These are phyloP conservation scores for Catostylus mosaicus DNA, from an alignment of 30 jellyfish, hydroid and myxozoan species.

Conservation along the genomic window DNA sequence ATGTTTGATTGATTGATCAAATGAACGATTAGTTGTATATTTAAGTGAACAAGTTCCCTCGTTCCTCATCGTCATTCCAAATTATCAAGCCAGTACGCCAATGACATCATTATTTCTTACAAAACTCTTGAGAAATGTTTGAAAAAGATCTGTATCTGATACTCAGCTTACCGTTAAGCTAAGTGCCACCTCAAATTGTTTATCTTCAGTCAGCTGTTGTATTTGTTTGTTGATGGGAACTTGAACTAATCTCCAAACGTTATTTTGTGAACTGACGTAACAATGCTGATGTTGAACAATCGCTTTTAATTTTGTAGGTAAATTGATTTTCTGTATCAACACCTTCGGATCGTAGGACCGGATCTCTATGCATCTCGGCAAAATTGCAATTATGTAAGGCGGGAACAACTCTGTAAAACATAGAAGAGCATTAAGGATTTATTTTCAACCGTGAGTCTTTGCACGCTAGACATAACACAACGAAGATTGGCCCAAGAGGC, in stretches of 20 bases:
- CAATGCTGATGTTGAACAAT: constrained; percentile 54
- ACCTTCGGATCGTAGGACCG: constrained; percentile 88
- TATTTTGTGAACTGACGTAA: constrained; percentile 66
- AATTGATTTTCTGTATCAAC: constrained; percentile 76
- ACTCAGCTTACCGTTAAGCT: constrained; percentile 57
- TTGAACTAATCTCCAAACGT: constrained; percentile 90
- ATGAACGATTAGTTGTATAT: too few species aligned
- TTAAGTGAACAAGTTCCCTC: too few species aligned
- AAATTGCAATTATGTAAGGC: constrained; percentile 85
- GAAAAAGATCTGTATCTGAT: too few species aligned
- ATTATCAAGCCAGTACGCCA: too few species aligned
- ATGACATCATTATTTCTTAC: too few species aligned
- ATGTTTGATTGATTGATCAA: too few species aligned
- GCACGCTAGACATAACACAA: too few species aligned
- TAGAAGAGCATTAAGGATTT: too few species aligned
- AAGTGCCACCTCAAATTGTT: constrained; percentile 85
- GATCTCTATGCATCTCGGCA: constrained; percentile 81
- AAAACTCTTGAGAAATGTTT: too few species aligned
- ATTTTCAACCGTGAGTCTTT: too few species aligned
- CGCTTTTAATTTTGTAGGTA: constrained; percentile 57
- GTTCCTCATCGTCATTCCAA: too few species aligned
- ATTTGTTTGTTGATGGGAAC: constrained; percentile 70
- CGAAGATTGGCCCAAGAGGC: too few species aligned
- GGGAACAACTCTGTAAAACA: constrained; percentile 29
- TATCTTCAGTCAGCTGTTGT: constrained; percentile 73